phyloP scores from a whole-genome alignment of 2,113 vertebrate genomes.

The Hystrix brachyura region DNA sequence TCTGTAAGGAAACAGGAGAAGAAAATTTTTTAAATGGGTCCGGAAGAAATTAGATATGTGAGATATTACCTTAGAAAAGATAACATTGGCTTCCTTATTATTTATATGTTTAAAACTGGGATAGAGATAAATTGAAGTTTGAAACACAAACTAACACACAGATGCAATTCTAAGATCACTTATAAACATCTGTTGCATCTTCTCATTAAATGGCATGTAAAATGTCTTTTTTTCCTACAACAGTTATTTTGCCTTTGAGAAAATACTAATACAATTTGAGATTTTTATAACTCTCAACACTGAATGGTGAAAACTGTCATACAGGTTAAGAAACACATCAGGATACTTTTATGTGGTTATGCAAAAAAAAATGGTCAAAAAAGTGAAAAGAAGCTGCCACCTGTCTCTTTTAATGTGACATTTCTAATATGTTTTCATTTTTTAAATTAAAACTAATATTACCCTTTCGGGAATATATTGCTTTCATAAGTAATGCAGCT shows the following conservation, averaged over 20 bases:
- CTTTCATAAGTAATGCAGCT: not conserved
- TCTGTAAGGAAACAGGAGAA: not conserved
- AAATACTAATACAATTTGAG: slow-evolving; percentile 2
- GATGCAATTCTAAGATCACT: not conserved
- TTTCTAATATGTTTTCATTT: slow-evolving; percentile 31
- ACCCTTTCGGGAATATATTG: not conserved
- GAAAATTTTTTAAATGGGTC: not conserved
- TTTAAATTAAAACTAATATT: slow-evolving; percentile 46
- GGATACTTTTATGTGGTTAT: not conserved
- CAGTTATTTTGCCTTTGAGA: not conserved
- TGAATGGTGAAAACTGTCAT: not conserved
- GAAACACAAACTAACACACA: not conserved
- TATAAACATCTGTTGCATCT: not conserved
- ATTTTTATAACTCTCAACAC: not conserved
- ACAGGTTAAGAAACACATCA: not conserved
- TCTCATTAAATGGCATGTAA: not conserved
- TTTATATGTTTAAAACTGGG: not conserved
- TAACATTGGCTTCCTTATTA: not conserved
- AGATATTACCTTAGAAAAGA: not conserved
- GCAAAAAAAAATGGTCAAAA: not conserved
- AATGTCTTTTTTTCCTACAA: not conserved
- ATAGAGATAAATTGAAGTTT: not conserved
- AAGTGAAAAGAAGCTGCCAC: not conserved
- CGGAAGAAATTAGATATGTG: not conserved
- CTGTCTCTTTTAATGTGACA: not conserved